Percentiles rank a stretch among this genome's conserved stretches.
Evolutionary conservation across 2,888 invertebrate genomes (phyloP).

Genomic region (Spialia ferax): DNA sequence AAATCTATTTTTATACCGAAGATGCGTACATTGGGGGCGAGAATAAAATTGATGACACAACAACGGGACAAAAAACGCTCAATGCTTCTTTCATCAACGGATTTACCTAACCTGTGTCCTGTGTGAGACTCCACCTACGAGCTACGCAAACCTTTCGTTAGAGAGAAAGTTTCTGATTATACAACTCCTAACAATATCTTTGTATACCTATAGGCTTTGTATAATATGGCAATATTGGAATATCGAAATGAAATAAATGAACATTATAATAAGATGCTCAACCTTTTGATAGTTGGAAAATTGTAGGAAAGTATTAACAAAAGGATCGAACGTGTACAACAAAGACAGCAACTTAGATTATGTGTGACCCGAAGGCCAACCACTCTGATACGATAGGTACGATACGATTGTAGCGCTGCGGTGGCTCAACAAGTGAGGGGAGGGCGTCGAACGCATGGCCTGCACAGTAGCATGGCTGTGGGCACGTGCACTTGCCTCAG

Average conservation of each 20-base stretch:
- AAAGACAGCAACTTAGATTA: conserved; percentile 43
- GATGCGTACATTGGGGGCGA: not conserved
- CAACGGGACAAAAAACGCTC: not conserved
- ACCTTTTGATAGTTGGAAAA: not conserved
- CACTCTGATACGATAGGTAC: conserved; percentile 47
- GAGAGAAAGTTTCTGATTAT: not conserved
- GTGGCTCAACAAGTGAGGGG: conserved; percentile 78
- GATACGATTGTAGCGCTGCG: conserved; percentile 50
- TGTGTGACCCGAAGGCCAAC: conserved; percentile 59
- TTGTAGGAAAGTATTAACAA: conserved; percentile 15
- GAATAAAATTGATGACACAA: conserved; percentile 8
- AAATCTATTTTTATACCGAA: not conserved
- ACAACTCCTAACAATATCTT: not conserved
- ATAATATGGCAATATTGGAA: not conserved
- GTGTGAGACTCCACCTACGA: too few species aligned
- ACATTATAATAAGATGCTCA: not conserved
- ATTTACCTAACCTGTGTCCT: not conserved
- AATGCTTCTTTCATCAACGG: not conserved
- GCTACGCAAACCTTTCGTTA: not conserved
- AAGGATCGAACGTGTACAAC: conserved; percentile 33
- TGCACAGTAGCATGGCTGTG: conserved; percentile 71
- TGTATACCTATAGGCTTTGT: too few species aligned
- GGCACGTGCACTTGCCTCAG: conserved; percentile 65
- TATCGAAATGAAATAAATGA: not conserved
- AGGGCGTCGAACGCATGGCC: conserved; percentile 74